Percentiles rank a stretch among this genome's conserved stretches.
Conservation (phyloP, 2,888 invertebrate species). For the Hololepta plana region DNA sequence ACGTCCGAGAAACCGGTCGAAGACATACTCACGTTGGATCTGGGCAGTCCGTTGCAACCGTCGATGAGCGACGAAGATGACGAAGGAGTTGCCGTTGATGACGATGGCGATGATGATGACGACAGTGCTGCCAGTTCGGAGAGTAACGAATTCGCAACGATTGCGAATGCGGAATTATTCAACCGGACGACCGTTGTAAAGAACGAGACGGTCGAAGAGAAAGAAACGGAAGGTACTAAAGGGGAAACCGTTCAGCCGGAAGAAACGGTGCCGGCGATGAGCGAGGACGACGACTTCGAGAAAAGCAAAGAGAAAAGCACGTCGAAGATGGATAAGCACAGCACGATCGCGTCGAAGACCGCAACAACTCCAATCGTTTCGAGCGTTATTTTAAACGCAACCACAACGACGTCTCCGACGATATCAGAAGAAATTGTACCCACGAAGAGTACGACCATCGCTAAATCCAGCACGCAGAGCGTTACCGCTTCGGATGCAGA, state of each 20-base stretch:
- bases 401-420: too few species aligned
- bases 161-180: slow-evolving; percentile 3
- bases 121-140: slow-evolving; percentile 2
- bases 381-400: too few species aligned
- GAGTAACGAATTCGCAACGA: slow-evolving; percentile 8
- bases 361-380: neutral
- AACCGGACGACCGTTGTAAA: neutral
- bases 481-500: slow-evolving; percentile 3
- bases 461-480: slow-evolving; percentile 5
- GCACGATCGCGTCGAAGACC: slow-evolving; percentile 9
- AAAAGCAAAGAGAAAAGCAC: slow-evolving; percentile 24
- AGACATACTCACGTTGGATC: slow-evolving; percentile 23
- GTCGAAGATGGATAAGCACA: slow-evolving; percentile 21
- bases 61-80: slow-evolving; percentile 10
- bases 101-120: slow-evolving; percentile 4
- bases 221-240: slow-evolving; percentile 20
- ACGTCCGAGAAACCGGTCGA: slow-evolving; percentile 22
- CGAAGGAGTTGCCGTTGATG: neutral
- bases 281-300: slow-evolving; percentile 18
- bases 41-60: slow-evolving; percentile 19
- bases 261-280: neutral
- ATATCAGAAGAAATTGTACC: too few species aligned
- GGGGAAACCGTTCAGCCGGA: slow-evolving; percentile 10
- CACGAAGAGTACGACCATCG: too few species aligned
- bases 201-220: slow-evolving; percentile 16